Evolutionary conservation across 92 coral and sea anemone species (phyloP).

Genomic region (Plumapathes pennacea): DNA sequence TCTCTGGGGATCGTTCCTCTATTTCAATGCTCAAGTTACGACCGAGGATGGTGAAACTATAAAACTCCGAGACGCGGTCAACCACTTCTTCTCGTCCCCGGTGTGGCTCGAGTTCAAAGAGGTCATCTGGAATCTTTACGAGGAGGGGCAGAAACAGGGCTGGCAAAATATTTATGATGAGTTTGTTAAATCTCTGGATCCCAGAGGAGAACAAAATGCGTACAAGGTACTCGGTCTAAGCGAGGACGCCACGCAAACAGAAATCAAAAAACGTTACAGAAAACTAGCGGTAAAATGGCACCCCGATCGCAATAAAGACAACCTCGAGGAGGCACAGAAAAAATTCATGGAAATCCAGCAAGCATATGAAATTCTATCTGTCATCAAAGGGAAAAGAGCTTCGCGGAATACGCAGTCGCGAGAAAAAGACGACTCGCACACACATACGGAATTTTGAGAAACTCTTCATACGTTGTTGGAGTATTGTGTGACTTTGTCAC

Average conservation of each 20-base stretch:
- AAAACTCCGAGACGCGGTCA: constrained; percentile 86
- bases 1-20: constrained; percentile 93
- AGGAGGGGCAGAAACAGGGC: constrained; percentile 90
- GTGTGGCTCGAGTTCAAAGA: constrained; percentile 94
- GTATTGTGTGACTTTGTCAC: too few relatives aligned
- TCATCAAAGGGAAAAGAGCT: constrained; percentile 73
- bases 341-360: constrained; percentile 95
- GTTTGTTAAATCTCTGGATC: constrained; percentile 92
- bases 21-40: constrained; percentile 88
- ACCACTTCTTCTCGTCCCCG: constrained; percentile 97
- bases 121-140: constrained; percentile 79
- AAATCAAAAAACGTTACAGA: constrained; percentile 85
- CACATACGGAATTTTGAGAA: constrained; percentile 60
- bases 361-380: constrained; percentile 91
- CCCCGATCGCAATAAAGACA: constrained; percentile 75
- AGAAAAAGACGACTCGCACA: constrained; percentile 50
- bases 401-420: constrained; percentile 68
- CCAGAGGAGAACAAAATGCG: constrained; percentile 98
- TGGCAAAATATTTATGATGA: constrained; percentile 98
- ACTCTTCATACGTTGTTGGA: too few relatives aligned
- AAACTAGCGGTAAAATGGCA: constrained; percentile 94
- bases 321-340: constrained; percentile 81
- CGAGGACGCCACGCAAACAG: constrained; percentile 79
- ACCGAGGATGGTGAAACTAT: constrained; percentile 99
- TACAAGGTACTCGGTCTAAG: constrained; percentile 81